phyloP scores from a whole-genome alignment of 2,888 invertebrate species.

The Cyclophora albipunctata region DNA sequence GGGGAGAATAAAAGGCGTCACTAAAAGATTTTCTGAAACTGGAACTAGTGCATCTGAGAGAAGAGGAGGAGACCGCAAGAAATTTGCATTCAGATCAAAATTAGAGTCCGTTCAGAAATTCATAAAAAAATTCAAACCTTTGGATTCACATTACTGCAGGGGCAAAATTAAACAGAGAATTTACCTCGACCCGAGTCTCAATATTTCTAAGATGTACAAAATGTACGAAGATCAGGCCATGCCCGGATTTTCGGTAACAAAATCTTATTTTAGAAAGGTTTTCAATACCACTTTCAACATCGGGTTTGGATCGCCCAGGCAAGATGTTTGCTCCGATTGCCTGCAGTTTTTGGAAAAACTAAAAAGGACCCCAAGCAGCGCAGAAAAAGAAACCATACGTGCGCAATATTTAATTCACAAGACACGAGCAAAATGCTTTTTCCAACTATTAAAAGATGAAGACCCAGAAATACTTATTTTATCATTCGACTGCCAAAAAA shows the following conservation, averaged over 20 bases:
- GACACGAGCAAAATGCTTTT: not conserved
- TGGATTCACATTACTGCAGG: conserved; percentile 20
- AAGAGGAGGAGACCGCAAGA: conserved; percentile 15
- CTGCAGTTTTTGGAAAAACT: conserved; percentile 1
- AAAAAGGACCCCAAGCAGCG: not conserved
- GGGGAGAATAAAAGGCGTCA: conserved; percentile 15
- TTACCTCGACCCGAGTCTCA: conserved; percentile 7
- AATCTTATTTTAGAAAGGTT: conserved; percentile 2
- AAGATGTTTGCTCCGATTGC: conserved; percentile 2
- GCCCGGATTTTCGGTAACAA: conserved; percentile 1
- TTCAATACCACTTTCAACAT: conserved; percentile 4
- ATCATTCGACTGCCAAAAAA: conserved; percentile 17
- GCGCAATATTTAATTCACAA: not conserved
- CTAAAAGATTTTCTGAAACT: conserved; percentile 12
- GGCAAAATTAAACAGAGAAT: conserved; percentile 13
- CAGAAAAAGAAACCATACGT: not conserved
- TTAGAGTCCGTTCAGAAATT: conserved; percentile 19
- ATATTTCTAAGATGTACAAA: conserved; percentile 2
- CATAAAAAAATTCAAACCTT: conserved; percentile 14
- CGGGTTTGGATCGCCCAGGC: conserved; percentile 1
- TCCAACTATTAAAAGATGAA: not conserved
- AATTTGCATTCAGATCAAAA: conserved; percentile 13
- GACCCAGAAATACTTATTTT: conserved; percentile 10
- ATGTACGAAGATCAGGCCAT: conserved; percentile 4
- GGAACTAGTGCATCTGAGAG: conserved; percentile 13